Percentiles rank a stretch among this genome's conserved stretches.
These are phyloP conservation scores for Cyclura pinguis DNA, from an alignment of 2,797 vertebrate genomes.

Conservation along the genomic window DNA sequence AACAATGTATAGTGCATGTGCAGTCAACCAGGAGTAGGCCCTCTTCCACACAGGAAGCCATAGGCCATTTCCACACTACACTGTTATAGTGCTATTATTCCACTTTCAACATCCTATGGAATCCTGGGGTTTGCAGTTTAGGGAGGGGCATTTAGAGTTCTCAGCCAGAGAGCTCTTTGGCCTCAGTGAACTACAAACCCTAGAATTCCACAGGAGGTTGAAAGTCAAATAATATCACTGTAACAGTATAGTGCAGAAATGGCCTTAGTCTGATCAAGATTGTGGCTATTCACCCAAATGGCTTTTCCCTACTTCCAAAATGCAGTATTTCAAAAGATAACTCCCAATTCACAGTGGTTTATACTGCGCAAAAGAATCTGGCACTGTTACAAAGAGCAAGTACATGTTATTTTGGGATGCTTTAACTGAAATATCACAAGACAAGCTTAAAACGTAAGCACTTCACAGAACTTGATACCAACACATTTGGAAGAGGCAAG, in stretches of 20 bases:
- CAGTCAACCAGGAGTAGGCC: neutral
- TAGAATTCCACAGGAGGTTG: too few species aligned
- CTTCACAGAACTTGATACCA: neutral
- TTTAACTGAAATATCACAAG: neutral
- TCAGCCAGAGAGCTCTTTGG: too few species aligned
- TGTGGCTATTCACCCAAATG: neutral
- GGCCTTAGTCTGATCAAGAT: neutral
- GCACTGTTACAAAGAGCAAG: neutral
- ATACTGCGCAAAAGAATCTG: neutral
- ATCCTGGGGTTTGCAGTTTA: too few species aligned
- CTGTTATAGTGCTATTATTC: too few species aligned
- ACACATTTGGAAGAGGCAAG: neutral
- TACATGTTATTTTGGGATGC: neutral
- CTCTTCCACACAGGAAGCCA: neutral
- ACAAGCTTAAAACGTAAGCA: neutral
- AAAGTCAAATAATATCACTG: too few species aligned
- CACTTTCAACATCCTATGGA: too few species aligned
- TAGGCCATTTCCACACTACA: too few species aligned
- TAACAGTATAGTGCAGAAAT: too few species aligned
- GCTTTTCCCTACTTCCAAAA: neutral
- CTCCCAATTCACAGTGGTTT: neutral
- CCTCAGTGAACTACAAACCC: too few species aligned
- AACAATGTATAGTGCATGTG: neutral
- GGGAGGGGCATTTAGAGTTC: too few species aligned
- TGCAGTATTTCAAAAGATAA: neutral